phyloP scores from a whole-genome alignment of 2,797 vertebrate species.

The Potorous gilbertii region DNA sequence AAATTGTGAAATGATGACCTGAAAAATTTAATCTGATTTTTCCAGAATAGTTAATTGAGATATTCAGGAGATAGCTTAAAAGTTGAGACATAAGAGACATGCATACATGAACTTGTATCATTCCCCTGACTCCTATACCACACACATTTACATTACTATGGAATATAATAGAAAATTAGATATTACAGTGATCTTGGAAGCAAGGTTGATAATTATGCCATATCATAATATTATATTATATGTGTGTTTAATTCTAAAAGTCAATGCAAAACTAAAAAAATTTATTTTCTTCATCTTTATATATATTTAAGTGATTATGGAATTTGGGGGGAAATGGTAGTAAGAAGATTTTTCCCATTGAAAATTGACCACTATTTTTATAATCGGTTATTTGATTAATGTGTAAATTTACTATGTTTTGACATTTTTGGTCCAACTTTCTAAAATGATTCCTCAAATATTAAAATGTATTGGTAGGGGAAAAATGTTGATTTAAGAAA shows the following conservation, averaged over 20 bases:
- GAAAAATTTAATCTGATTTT: background rate
- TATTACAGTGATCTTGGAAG: conserved; percentile 25
- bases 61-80: background rate
- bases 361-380: background rate
- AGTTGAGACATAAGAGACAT: background rate
- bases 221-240: conserved; percentile 34
- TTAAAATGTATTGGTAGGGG: background rate
- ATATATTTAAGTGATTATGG: conserved; percentile 15
- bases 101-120: background rate
- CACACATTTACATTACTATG: background rate
- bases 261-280: conserved; percentile 8
- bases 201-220: background rate
- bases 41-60: background rate
- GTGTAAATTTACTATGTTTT: background rate
- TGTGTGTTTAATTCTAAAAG: background rate
- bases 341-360: background rate
- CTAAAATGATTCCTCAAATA: background rate
- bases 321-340: conserved; percentile 33
- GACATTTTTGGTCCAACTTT: background rate
- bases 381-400: background rate
- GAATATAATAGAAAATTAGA: conserved; percentile 5
- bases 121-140: background rate
- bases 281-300: conserved; percentile 19
- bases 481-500: background rate
- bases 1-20: background rate